A percentile compares a stretch with the other conserved stretches of the same genome.
These are phyloP conservation scores for Perca flavescens DNA, from an alignment of 2,113 vertebrate genomes.

Conservation along the genomic window DNA sequence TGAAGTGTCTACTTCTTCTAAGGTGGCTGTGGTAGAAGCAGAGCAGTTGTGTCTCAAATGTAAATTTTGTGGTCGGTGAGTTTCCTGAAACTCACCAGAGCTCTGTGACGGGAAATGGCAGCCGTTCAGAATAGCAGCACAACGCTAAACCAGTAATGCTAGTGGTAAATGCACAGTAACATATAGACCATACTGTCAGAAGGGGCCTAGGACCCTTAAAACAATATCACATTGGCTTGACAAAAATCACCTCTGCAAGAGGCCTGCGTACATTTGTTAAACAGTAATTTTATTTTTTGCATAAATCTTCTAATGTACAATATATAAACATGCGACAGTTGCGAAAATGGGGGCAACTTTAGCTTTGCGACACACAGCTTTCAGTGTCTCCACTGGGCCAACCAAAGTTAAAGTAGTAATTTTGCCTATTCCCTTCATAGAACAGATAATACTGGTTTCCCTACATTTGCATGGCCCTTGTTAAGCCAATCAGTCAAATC, in stretches of 20 bases:
- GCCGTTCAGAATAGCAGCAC: not conserved
- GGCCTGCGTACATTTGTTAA: not conserved
- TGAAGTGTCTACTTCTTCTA: not conserved
- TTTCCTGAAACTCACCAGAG: constrained; percentile 19
- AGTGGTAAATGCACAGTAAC: not conserved
- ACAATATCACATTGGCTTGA: too few species aligned
- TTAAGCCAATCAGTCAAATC: not conserved
- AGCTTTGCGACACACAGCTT: too few species aligned
- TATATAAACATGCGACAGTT: not conserved
- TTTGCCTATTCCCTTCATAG: not conserved
- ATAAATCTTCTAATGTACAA: not conserved
- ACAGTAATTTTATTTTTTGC: too few species aligned
- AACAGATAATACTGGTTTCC: not conserved
- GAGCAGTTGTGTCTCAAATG: not conserved
- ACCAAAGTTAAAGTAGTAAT: not conserved
- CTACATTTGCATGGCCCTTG: not conserved
- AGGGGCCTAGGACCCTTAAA: not conserved
- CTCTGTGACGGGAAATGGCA: not conserved
- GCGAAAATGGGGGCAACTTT: too few species aligned
- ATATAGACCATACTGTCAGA: not conserved
- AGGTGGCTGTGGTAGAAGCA: too few species aligned
- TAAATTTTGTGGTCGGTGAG: constrained; percentile 4
- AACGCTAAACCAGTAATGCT: not conserved
- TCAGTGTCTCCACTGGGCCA: not conserved
- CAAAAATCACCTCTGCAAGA: too few species aligned